These are phyloP conservation scores for Crotalus horridus DNA, from an alignment of 2,113 vertebrate genomes.

Conservation along the genomic window DNA sequence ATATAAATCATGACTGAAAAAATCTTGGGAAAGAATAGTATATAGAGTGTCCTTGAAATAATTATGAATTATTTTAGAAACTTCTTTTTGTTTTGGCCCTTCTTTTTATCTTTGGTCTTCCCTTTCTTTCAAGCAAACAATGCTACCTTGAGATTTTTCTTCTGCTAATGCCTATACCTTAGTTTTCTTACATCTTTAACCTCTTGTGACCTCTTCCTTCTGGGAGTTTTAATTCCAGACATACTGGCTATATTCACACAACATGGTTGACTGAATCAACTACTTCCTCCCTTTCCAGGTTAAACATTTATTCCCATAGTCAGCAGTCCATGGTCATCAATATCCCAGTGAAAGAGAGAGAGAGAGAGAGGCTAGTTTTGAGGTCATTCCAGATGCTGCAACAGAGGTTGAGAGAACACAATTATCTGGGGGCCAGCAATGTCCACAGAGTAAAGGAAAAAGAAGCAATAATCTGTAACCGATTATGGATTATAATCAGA, in stretches of 20 bases:
- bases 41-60: not conserved
- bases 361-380: not conserved
- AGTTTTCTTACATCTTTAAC: not conserved
- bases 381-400: not conserved
- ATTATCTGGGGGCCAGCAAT: not conserved
- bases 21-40: not conserved
- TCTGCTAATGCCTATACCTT: not conserved
- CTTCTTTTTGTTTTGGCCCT: not conserved
- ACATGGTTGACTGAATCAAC: not conserved
- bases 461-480: not conserved
- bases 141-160: not conserved
- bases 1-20: not conserved
- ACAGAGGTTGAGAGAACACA: not conserved
- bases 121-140: not conserved
- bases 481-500: not conserved
- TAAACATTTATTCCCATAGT: not conserved
- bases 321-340: not conserved
- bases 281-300: not conserved
- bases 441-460: not conserved
- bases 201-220: not conserved
- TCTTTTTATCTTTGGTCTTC: not conserved
- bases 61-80: not conserved
- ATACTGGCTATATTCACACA: not conserved
- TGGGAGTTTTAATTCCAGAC: not conserved
- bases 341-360: not conserved